Conservation (phyloP, 1,140 invertebrate genomes). For the Drosophila arawakana region DNA sequence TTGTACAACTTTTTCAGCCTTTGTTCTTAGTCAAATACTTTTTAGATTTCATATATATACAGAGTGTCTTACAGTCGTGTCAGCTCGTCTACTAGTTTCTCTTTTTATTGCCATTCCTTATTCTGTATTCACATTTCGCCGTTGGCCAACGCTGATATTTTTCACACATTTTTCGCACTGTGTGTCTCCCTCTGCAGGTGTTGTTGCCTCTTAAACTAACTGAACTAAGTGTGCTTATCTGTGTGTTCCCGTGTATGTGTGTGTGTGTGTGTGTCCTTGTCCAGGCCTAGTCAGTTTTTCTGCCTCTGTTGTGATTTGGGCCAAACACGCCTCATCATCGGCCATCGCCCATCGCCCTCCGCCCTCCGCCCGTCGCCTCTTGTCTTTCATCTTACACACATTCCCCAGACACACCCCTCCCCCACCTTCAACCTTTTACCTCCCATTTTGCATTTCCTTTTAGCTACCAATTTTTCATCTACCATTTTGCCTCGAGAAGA, state of each 20-base stretch:
- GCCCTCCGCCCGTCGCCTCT: not conserved
- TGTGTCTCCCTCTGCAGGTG: slow-evolving; percentile 30
- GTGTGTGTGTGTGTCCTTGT: slow-evolving; percentile 36
- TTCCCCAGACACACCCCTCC: slow-evolving; percentile 1
- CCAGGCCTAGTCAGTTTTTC: slow-evolving; percentile 28
- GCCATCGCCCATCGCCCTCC: not conserved
- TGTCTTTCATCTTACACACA: slow-evolving; percentile 9
- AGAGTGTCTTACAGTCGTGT: not conserved
- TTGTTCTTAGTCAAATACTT: too few species aligned
- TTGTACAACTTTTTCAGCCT: too few species aligned
- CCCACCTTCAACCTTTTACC: not conserved
- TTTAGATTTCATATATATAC: too few species aligned
- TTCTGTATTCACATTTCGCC: slow-evolving; percentile 54
- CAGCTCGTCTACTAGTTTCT: not conserved
- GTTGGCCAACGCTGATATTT: slow-evolving; percentile 68
- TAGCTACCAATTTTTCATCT: not conserved
- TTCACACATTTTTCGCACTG: slow-evolving; percentile 65
- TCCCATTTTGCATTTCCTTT: not conserved
- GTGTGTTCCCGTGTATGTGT: slow-evolving; percentile 8
- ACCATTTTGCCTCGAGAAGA: not conserved
- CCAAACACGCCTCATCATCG: slow-evolving; percentile 29
- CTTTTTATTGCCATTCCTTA: not conserved
- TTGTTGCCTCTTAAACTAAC: slow-evolving; percentile 27
- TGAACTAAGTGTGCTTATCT: slow-evolving; percentile 1
- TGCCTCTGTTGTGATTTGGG: slow-evolving; percentile 67